Evolutionary conservation across 2,888 invertebrate genomes (phyloP).

Genomic region (Caprella mutica): DNA sequence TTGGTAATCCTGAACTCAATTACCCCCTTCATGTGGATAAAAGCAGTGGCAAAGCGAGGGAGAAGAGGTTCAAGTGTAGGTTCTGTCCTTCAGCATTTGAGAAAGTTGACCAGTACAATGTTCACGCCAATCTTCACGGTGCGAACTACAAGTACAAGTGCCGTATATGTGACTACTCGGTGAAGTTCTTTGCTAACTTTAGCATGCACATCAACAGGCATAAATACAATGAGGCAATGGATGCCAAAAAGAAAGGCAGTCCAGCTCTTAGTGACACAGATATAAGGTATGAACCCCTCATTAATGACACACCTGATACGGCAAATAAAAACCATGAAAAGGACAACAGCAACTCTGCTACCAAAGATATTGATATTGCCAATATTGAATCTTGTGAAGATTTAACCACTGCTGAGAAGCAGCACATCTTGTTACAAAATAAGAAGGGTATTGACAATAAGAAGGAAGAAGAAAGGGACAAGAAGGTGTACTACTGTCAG

Average conservation of each 20-base stretch:
- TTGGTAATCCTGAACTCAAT: constrained; percentile 63
- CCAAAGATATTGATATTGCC: constrained; percentile 8
- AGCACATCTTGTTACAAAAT: constrained; percentile 49
- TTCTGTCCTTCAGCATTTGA: constrained; percentile 81
- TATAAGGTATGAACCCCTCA: constrained; percentile 24
- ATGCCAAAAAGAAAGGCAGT: constrained; percentile 15
- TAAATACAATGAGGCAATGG: constrained; percentile 37
- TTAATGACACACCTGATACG: constrained; percentile 7
- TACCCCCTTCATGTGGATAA: constrained; percentile 54
- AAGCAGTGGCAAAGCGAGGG: constrained; percentile 49
- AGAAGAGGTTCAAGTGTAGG: constrained; percentile 67
- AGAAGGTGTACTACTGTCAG: constrained; percentile 56
- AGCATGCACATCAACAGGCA: constrained; percentile 72
- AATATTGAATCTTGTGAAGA: constrained; percentile 19
- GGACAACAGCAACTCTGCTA: not conserved
- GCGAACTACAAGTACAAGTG: constrained; percentile 71
- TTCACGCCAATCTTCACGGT: constrained; percentile 69
- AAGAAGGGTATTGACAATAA: constrained; percentile 39
- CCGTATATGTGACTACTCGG: constrained; percentile 74
- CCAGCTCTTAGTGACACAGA: constrained; percentile 21
- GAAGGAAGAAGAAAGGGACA: constrained; percentile 46
- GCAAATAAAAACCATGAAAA: constrained; percentile 13
- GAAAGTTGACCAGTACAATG: constrained; percentile 69
- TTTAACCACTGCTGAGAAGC: constrained; percentile 49
- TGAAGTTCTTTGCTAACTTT: constrained; percentile 72